Base-by-base conservation (phyloP, 2,113 vertebrate genomes). In the Sciurus niger region DNA sequence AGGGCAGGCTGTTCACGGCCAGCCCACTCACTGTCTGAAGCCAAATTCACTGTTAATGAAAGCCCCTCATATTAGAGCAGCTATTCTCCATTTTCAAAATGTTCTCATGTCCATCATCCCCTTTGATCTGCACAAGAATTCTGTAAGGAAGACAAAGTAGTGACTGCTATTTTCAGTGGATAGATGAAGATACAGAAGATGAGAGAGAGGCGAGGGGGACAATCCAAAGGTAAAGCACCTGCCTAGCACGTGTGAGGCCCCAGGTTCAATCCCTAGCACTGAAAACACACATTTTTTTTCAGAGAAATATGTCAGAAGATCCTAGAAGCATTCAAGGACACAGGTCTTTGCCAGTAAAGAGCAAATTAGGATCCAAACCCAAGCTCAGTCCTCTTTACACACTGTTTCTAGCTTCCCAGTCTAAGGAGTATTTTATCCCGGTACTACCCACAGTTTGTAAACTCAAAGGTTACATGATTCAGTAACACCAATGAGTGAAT, bases 41-140 rank as follows among this genome's bases (percentile, higher is more conserved):
- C 43, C 65, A 55, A 83, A 89, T 20, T 80, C 92, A 53, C 46
- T 74, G 88, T 90, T 90, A 93, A 95, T 95, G 93, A 92, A 17
- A 95, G 83, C 6, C 68, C 55, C 28, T 96, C 78, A 8, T 51
- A 74, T 83, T 67, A 67, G 78, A 94, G 73, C 34, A 84, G 14
- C 37, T 51, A 80, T 70, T 86, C 80, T 94, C 79, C 68, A 28
- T 46, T 92, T 90, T 82, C 12, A 82, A 40, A 88, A 68, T 74
- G 11, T 51, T 40, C 60, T 90, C 32, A 17, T 1, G 4, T 5
- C 46, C 32, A 51, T 82, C 48, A 68, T 77, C 32, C 80, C 46
- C 14, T 84, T 46, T 37, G 40, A 67, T 80, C 87, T 89, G 68
- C 58, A 92, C 76, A 92, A 8, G 53, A 67, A 67, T 82, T 67